Evolutionary conservation across 2,888 invertebrate species (phyloP), one percentile per base, ranked within the genome.

Genomic region (Drosophila eohydei): DNA sequence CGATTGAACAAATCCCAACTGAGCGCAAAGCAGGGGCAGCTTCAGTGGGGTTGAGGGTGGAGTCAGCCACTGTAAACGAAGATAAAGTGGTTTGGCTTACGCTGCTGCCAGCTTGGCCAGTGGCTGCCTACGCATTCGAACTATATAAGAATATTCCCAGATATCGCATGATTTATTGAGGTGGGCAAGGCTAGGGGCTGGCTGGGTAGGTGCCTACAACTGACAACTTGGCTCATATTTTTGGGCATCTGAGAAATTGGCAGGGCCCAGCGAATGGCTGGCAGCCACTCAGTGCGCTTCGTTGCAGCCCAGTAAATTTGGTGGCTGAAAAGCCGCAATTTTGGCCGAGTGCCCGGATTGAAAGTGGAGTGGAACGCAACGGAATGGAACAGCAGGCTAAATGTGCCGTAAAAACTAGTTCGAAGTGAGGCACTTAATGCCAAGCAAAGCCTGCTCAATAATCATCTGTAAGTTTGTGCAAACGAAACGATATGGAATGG

Each of bases 191-290:
- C 2, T 21, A 4, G 28, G 7, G 46, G 11, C n/a, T 7, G 1
- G n/a, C 3, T 9, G 9, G 41, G 8, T 40, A 43, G 56, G 50
- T 50, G 6, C 32, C 2, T 21, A 34, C 46, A 70, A 70, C 77
- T 74, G 74, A 68, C 86, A 76, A 64, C 72, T 72, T 72, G 76
- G 83, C 67, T 71, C 86, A 88, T 83, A 85, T 73, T 80, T 80
- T 58, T 60, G 41, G 30, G 55, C 80, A 69, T 48, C 56, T 79
- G 80, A 85, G 77, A 68, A 85, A 85, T 88, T 88, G 88, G 83
- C 86, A 85, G 74, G 48, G 41, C 60, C 30, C 41, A 67, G 38
- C 34, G 63, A 54, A 66, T 75, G 80, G 62, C 71, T 70, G 71
- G 46, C 65, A 72, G 73, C 71, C 76, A 84, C 71, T 81, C 72